Evolutionary conservation across 2,113 vertebrate species (phyloP).

Genomic region (Tragelaphus buxtoni): DNA sequence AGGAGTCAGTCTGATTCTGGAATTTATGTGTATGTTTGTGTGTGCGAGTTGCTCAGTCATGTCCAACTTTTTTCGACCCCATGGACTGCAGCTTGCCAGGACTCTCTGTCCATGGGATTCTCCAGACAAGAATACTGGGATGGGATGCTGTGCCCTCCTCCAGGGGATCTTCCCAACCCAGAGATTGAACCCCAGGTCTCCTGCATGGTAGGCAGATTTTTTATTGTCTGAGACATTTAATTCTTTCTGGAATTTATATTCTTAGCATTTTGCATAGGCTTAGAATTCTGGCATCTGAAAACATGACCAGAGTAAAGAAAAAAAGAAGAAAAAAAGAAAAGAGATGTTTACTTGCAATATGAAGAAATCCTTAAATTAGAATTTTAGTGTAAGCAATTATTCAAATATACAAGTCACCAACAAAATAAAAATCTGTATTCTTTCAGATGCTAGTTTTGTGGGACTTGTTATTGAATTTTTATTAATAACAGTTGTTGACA

Average conservation of each 20-base stretch:
- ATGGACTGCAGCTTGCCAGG: not conserved
- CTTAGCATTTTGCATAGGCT: not conserved
- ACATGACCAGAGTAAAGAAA: not conserved
- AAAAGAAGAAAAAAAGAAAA: not conserved
- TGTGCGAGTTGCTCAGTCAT: not conserved
- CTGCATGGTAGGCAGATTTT: not conserved
- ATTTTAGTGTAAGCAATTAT: not conserved
- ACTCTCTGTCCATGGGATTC: not conserved
- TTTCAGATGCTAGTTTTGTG: not conserved
- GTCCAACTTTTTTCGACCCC: not conserved
- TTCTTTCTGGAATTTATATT: not conserved
- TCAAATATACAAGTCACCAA: not conserved
- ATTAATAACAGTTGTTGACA: not conserved
- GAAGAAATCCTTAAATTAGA: not conserved
- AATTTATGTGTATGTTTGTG: not conserved
- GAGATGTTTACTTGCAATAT: not conserved
- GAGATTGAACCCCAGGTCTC: not conserved
- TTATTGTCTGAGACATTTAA: not conserved
- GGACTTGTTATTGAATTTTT: not conserved
- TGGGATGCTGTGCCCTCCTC: not conserved
- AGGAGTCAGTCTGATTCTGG: not conserved
- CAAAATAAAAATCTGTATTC: not conserved
- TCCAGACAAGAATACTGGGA: not conserved
- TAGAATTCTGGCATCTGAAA: not conserved
- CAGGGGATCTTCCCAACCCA: not conserved